These are phyloP conservation scores for Mallotus villosus DNA, from an alignment of 2,797 vertebrate genomes.

Conservation along the genomic window DNA sequence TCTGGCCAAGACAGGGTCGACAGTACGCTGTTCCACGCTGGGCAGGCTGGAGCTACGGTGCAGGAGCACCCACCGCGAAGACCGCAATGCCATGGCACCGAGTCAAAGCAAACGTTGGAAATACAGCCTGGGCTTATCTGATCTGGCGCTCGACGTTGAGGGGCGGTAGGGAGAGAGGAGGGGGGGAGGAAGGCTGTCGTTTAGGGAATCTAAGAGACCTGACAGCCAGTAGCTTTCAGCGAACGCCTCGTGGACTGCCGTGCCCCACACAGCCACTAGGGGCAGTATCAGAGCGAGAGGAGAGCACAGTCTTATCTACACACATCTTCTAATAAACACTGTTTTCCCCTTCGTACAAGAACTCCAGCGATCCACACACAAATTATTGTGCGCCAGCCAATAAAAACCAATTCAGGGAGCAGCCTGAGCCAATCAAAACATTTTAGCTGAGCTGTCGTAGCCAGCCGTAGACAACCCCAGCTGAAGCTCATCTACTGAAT, in stretches of 20 bases:
- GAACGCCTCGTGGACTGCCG: conserved; percentile 15
- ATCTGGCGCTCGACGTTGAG: conserved; percentile 45
- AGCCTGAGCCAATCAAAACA: conserved; percentile 61
- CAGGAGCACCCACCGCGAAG: conserved; percentile 31
- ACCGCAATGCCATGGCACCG: conserved; percentile 44
- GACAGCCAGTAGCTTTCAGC: conserved; percentile 30
- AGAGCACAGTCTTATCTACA: conserved; percentile 34
- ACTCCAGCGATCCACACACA: conserved; percentile 43
- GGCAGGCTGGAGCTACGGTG: conserved; percentile 3
- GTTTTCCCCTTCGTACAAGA: conserved; percentile 54
- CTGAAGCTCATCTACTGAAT: conserved; percentile 7
- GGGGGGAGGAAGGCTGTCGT: conserved; percentile 32
- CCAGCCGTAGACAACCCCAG: conserved; percentile 4
- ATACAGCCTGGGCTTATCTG: conserved; percentile 51
- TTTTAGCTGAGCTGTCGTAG: neutral
- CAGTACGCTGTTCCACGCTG: no score
- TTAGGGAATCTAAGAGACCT: conserved; percentile 28
- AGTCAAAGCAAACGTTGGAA: conserved; percentile 64
- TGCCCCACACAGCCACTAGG: conserved; percentile 41
- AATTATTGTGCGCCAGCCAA: conserved; percentile 59
- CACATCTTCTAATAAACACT: conserved; percentile 44
- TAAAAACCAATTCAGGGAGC: conserved; percentile 60
- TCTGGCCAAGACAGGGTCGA: no score
- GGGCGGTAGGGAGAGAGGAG: conserved; percentile 17
- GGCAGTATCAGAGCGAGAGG: conserved; percentile 20